Base-by-base conservation (phyloP, 1,140 invertebrate species). In the Hycleus cichorii region DNA sequence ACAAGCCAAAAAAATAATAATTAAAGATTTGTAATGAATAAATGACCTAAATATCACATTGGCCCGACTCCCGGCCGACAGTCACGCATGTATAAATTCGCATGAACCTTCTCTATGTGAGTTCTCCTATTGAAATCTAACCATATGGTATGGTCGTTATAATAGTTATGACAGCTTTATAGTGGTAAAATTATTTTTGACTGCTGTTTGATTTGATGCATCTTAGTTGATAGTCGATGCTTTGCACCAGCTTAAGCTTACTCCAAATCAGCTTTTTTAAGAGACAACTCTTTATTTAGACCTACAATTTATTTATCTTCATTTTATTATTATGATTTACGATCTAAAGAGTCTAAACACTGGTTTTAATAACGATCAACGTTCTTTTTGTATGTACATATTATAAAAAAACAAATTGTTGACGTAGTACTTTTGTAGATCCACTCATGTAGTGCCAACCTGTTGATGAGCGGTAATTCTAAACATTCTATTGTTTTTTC, bases 181-280 rank as follows among this genome's bases (percentile, higher is more conserved):
- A 5, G 32, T 32, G 7, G 7, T 32, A 5, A 5, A 7, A 32
- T 32, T 32, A 32, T 1, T 32, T 32, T 5, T 32, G 4, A 32
- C 4, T 32, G 4, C 32, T 4, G 7, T 5, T 32, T 7, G 32
- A 32, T 18, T 18, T 18, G 18, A 32, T 32, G 32, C 7, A 32
- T 32, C 32, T 32, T 32, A 5, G 32, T 32, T 32, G 32, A 32
- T 32, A 5, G 32, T 32, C 49, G 12, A 38, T 58, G 64, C 66
- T 65, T 67, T 69, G 60, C 65, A 67, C 63, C 49, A 60, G 67
- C 67, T 69, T 68, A 39, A 47, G 64, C 66, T 68, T 65, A 18
- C 39, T 11, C 56, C 24, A 32, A 38, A 11, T 58, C 18, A 38
- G 39, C 47, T 58, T 52, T 12, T 5, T 32, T 60, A n/a, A 38